Percentiles rank a stretch among this genome's conserved stretches.
Conservation (phyloP, 2,797 vertebrate genomes). For the Pteropus rufus region DNA sequence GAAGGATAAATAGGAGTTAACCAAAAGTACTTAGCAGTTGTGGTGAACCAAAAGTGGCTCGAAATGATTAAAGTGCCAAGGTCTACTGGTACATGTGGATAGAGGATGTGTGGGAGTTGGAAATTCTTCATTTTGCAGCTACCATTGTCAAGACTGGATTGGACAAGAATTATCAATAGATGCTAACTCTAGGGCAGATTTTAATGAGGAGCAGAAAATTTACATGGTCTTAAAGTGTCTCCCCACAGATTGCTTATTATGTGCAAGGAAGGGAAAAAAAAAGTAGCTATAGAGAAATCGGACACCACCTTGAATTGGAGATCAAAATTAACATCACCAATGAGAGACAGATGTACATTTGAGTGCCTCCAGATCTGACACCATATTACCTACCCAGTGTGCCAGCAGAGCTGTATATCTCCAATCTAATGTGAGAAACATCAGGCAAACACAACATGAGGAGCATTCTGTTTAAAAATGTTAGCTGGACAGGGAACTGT, state of each 20-base stretch:
- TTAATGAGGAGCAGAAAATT: constrained; percentile 11
- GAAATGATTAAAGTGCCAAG: background rate
- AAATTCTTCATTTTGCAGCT: background rate
- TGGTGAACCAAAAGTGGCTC: background rate
- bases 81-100: background rate
- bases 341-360: background rate
- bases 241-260: background rate
- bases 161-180: background rate
- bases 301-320: background rate
- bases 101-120: background rate
- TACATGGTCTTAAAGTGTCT: background rate
- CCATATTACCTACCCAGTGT: background rate
- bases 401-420: background rate
- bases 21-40: background rate
- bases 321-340: background rate
- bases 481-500: background rate
- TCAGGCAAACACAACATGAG: background rate
- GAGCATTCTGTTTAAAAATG: background rate
- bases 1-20: background rate
- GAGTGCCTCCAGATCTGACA: background rate
- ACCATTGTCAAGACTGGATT: background rate
- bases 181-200: background rate
- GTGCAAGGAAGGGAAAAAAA: background rate
- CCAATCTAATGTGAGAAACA: background rate
- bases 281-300: background rate